Conservation (phyloP, 2,888 invertebrate species). For the Trichopria drosophilae region DNA sequence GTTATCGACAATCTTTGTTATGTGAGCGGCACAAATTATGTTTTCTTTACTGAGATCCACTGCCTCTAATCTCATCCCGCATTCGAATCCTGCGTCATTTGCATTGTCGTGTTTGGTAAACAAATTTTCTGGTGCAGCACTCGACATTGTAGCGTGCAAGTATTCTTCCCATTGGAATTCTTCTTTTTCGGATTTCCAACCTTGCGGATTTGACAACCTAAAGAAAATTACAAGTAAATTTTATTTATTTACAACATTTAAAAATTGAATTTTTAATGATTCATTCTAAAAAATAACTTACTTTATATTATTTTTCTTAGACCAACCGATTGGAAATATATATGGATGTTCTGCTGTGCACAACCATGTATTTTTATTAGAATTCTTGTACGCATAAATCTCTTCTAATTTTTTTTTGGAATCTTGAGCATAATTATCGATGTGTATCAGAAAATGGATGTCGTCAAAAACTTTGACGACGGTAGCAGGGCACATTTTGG, state of each 20-base stretch:
- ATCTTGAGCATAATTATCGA: slow-evolving; percentile 53
- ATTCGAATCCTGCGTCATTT: slow-evolving; percentile 62
- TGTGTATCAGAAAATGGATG: slow-evolving; percentile 69
- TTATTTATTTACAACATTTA: slow-evolving; percentile 7
- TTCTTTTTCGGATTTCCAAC: slow-evolving; percentile 59
- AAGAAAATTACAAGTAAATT: neutral
- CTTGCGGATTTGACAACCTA: slow-evolving; percentile 53
- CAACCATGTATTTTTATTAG: slow-evolving; percentile 61
- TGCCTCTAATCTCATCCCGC: slow-evolving; percentile 71
- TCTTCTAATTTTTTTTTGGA: slow-evolving; percentile 53
- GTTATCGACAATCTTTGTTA: slow-evolving; percentile 65
- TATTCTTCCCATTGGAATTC: slow-evolving; percentile 67
- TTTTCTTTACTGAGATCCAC: slow-evolving; percentile 68
- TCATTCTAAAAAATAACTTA: slow-evolving; percentile 30
- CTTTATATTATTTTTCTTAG: slow-evolving; percentile 57
- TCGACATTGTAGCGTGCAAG: slow-evolving; percentile 60
- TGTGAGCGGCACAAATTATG: slow-evolving; percentile 69
- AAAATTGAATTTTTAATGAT: neutral
- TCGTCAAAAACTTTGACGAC: slow-evolving; percentile 69
- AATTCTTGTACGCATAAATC: slow-evolving; percentile 22
- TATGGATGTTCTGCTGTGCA: slow-evolving; percentile 66
- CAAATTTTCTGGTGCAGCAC: slow-evolving; percentile 62
- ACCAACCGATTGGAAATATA: slow-evolving; percentile 69
- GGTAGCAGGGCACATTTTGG: slow-evolving; percentile 71
- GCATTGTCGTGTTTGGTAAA: slow-evolving; percentile 59